Percentiles rank a stretch among this genome's conserved stretches.
Evolutionary conservation across 1,140 invertebrate genomes (phyloP).

Genomic region (Brachionus asplanchnoidis): DNA sequence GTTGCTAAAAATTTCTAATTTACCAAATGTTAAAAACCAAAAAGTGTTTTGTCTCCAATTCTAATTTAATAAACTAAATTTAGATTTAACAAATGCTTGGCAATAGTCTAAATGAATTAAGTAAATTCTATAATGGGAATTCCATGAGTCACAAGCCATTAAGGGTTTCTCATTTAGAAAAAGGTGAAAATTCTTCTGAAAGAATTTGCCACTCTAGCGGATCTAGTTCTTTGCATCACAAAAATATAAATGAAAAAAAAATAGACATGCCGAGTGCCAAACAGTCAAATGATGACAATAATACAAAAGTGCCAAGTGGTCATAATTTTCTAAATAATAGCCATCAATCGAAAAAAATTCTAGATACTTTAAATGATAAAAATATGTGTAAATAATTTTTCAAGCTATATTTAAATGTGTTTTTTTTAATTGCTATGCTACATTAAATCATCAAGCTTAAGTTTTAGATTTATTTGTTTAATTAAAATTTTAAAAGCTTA

Average conservation of each 20-base stretch:
- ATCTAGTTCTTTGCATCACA: neutral
- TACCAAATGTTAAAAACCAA: neutral
- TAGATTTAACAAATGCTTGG: constrained; percentile 1
- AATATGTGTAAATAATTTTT: constrained; percentile 35
- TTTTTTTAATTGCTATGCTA: neutral
- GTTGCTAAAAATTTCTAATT: too few species aligned
- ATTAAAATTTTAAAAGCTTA: neutral
- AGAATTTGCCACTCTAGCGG: neutral
- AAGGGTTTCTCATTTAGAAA: constrained; percentile 6
- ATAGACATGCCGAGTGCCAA: neutral
- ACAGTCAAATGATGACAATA: neutral
- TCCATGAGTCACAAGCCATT: neutral
- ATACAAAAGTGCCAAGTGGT: neutral
- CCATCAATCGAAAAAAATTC: neutral
- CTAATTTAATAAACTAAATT: neutral
- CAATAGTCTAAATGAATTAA: neutral
- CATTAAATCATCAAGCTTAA: neutral
- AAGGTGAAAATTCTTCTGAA: neutral
- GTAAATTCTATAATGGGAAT: constrained; percentile 17
- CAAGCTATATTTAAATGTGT: neutral
- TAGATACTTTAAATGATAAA: constrained; percentile 34
- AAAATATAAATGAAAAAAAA: constrained; percentile 20
- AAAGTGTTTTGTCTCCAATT: neutral
- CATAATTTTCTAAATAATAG: neutral
- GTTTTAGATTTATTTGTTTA: neutral